Conservation (phyloP, 1,140 invertebrate genomes). For the Ditylenchus dipsaci region DNA sequence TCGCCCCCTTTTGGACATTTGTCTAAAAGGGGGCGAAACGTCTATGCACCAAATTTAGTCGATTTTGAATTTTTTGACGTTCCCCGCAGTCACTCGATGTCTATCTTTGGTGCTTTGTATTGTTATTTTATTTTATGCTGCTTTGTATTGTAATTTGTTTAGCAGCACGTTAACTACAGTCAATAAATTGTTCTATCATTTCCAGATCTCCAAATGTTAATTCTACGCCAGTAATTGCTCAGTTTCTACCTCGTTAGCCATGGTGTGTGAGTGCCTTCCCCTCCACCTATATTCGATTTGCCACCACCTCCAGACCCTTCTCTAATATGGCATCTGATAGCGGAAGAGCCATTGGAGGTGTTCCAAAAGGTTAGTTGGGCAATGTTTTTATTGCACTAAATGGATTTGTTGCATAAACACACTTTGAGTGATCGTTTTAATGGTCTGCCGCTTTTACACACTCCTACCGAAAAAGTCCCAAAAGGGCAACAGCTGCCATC, state of each 20-base stretch:
- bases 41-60: too few species aligned
- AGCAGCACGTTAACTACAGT: too few species aligned
- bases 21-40: too few species aligned
- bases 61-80: too few species aligned
- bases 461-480: neutral
- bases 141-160: too few species aligned
- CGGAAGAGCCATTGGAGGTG: conserved; percentile 1
- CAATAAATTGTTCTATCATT: neutral
- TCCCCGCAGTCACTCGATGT: too few species aligned
- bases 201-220: neutral
- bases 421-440: neutral
- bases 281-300: conserved; percentile 8
- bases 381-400: neutral
- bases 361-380: neutral
- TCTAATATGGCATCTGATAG: conserved; percentile 2
- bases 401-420: neutral
- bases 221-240: too few species aligned
- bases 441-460: neutral
- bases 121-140: too few species aligned
- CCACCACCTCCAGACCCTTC: conserved; percentile 5
- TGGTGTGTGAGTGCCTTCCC: conserved; percentile 7
- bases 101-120: too few species aligned
- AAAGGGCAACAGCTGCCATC: neutral
- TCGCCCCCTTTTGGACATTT: too few species aligned
- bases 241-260: too few species aligned